Evolutionary conservation across 2,888 invertebrate species (phyloP), one percentile per base, ranked within the genome.

Genomic region (Lochmaea capreae): DNA sequence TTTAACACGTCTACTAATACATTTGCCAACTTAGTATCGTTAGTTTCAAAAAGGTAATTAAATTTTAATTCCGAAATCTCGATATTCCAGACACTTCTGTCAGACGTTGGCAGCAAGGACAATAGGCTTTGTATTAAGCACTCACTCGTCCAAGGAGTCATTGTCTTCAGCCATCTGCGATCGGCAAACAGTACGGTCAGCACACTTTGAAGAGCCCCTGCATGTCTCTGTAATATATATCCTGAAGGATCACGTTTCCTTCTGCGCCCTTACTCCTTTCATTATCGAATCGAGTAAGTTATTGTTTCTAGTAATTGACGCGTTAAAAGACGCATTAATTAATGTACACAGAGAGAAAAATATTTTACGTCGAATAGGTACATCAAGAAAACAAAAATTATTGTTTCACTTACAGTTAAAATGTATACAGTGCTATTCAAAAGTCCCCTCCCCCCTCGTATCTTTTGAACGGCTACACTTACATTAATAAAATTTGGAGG

Each of bases 81-180:
- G 65, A 66, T 59, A 69, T 71, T 57, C 59, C 22, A 66, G 52
- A 65, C 76, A 67, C 76, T 70, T 71, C 61, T 69, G 62, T 43
- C 67, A 59, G 52, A 49, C 68, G 71, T 67, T 67, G 59, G 62
- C 66, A 57, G 43, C 26, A 59, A 65, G 67, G 72, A 79, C 78
- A 79, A 79, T 74, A 68, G 74, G 76, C 76, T 74, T 79, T 78
- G 78, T 78, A 67, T 73, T 65, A 75, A 74, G 75, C 74, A 72
- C 77, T 72, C 75, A 71, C 77, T 72, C 74, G 71, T 77, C 77
- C 73, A 75, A 78, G 78, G 70, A 75, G 74, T 78, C 73, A 79
- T 79, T 79, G 79, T 79, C 77, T 79, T 76, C 62, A 75, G 72
- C 74, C 79, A 79, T 77, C 79, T 76, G 77, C 75, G 73, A 68